These are phyloP conservation scores for Pitta sordida DNA, from an alignment of 2,113 vertebrate species.

Conservation along the genomic window DNA sequence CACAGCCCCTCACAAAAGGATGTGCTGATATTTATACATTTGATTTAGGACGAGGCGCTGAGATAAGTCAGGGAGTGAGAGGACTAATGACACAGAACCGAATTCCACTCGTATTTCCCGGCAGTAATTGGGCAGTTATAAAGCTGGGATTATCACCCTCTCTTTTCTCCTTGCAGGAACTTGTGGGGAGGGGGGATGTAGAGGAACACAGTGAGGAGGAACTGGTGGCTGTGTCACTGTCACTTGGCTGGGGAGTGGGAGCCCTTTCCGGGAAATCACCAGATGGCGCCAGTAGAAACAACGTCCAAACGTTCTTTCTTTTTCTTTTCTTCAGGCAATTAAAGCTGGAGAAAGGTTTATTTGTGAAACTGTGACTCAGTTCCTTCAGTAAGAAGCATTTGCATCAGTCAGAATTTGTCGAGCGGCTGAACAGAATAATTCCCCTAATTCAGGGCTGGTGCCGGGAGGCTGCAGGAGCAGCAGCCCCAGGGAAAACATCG, in stretches of 20 bases:
- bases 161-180: not conserved
- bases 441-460: not conserved
- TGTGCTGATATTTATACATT: not conserved
- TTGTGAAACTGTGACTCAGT: conserved; percentile 40
- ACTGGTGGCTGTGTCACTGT: not conserved
- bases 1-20: not conserved
- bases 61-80: not conserved
- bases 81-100: not conserved
- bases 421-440: conserved; percentile 23
- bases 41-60: not conserved
- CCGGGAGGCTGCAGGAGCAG: not conserved
- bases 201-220: not conserved
- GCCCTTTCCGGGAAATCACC: conserved; percentile 7
- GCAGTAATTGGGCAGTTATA: not conserved
- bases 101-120: not conserved
- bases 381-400: conserved; percentile 27
- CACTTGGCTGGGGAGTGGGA: not conserved
- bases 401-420: conserved; percentile 22
- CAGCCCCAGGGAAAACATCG: not conserved
- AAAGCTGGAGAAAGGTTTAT: conserved; percentile 15
- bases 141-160: not conserved
- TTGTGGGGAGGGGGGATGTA: not conserved
- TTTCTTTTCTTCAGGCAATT: not conserved
- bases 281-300: conserved; percentile 42
- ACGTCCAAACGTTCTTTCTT: not conserved